These are phyloP conservation scores for Maccullochella peelii DNA, from an alignment of 2,113 vertebrate species.

Conservation along the genomic window DNA sequence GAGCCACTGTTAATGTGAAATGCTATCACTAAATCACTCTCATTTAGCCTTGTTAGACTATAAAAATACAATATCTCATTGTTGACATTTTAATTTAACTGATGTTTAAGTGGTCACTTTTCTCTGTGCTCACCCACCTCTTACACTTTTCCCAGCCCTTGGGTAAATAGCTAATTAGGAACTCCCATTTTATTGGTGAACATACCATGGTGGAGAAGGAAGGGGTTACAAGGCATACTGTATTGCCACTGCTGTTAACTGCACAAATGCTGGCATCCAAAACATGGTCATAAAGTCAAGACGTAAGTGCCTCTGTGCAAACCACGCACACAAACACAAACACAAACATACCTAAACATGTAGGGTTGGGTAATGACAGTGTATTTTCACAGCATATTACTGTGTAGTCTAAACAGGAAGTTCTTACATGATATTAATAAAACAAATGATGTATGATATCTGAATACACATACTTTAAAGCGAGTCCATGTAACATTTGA, in stretches of 20 bases:
- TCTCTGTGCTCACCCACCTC: background rate
- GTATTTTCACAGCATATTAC: background rate
- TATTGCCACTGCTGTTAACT: background rate
- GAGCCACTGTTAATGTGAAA: conserved; percentile 10
- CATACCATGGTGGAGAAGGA: background rate
- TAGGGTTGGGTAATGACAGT: background rate
- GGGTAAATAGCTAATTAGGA: background rate
- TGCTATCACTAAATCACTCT: background rate
- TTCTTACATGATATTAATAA: background rate
- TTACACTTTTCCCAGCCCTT: background rate
- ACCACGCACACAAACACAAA: background rate
- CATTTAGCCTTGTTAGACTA: background rate
- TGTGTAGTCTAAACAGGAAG: background rate
- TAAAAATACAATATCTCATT: background rate
- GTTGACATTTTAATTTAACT: background rate
- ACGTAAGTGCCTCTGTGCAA: background rate
- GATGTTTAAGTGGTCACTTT: background rate
- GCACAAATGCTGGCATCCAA: conserved; percentile 13
- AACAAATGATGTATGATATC: background rate
- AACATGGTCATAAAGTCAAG: conserved; percentile 16
- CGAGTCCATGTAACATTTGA: background rate
- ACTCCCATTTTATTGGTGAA: conserved; percentile 5
- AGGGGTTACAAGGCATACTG: background rate
- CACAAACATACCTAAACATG: background rate
- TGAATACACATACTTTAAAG: background rate